Evolutionary conservation across 2,113 vertebrate genomes (phyloP).

Genomic region (Gallinago jamesoni): DNA sequence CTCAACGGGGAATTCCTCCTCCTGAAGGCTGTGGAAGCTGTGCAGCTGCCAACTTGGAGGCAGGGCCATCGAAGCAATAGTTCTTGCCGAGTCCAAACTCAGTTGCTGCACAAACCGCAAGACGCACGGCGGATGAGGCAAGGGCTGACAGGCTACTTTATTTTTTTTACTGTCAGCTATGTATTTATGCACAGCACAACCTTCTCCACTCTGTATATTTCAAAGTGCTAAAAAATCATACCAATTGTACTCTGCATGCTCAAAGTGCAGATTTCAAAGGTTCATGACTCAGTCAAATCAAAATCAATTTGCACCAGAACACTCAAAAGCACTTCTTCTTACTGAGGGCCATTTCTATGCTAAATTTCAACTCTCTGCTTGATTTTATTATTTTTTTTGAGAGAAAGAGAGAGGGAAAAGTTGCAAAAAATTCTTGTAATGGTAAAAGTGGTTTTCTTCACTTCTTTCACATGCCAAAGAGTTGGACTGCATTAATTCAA

Average conservation of each 20-base stretch:
- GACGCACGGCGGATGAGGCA: slow-evolving; percentile 26
- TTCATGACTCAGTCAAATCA: slow-evolving; percentile 67
- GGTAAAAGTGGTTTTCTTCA: slow-evolving; percentile 20
- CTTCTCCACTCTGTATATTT: slow-evolving; percentile 58
- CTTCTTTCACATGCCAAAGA: slow-evolving; percentile 23
- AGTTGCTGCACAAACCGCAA: slow-evolving; percentile 3
- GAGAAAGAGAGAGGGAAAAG: neutral
- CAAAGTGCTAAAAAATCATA: slow-evolving; percentile 59
- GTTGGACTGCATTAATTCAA: slow-evolving; percentile 21
- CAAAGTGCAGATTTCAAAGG: slow-evolving; percentile 69
- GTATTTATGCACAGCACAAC: slow-evolving; percentile 63
- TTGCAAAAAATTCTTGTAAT: neutral
- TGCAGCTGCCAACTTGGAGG: neutral
- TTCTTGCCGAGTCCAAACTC: slow-evolving; percentile 30
- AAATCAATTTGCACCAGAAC: slow-evolving; percentile 70
- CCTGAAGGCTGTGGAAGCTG: slow-evolving; percentile 18
- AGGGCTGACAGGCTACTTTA: slow-evolving; percentile 31
- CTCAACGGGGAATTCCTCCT: slow-evolving; percentile 36
- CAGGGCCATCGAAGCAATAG: slow-evolving; percentile 18
- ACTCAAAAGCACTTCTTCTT: slow-evolving; percentile 63
- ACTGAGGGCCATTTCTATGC: slow-evolving; percentile 61
- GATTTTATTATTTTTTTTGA: neutral
- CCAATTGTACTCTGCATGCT: slow-evolving; percentile 64
- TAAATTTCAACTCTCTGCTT: slow-evolving; percentile 43
- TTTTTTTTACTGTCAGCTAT: slow-evolving; percentile 65